These are phyloP conservation scores for Stegophylla sp. DNA, from an alignment of 2,888 invertebrate genomes.

Conservation along the genomic window DNA sequence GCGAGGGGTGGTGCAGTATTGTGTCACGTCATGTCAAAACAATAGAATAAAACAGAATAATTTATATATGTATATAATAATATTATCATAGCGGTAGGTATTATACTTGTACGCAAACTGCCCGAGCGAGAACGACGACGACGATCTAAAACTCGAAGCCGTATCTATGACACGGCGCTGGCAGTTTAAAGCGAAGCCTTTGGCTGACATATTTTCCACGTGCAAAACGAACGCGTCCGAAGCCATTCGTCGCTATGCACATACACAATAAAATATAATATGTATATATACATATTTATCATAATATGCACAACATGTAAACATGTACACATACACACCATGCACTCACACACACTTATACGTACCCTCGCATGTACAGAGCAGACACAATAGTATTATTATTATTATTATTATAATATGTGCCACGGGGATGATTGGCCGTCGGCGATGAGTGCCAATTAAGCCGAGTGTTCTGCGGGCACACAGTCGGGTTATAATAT, in stretches of 20 bases:
- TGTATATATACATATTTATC: not conserved
- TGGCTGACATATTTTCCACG: not conserved
- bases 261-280: not conserved
- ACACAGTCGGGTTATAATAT: no score
- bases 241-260: constrained; percentile 11
- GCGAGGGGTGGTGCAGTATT: constrained; percentile 1
- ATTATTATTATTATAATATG: no score
- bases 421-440: no score
- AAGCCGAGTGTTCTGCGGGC: no score
- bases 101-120: no score
- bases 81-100: no score
- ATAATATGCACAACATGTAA: not conserved
- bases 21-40: constrained; percentile 51
- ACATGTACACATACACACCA: not conserved
- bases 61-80: no score
- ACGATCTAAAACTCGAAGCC: constrained; percentile 48
- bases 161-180: not conserved
- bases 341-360: not conserved
- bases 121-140: not conserved
- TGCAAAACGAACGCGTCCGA: constrained; percentile 22
- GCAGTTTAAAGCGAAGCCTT: constrained; percentile 52
- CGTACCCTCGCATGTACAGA: no score
- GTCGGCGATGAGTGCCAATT: no score
- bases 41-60: constrained; percentile 18
- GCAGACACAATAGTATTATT: no score